Conservation (phyloP, 2,888 invertebrate genomes). For the Ischnura elegans region DNA sequence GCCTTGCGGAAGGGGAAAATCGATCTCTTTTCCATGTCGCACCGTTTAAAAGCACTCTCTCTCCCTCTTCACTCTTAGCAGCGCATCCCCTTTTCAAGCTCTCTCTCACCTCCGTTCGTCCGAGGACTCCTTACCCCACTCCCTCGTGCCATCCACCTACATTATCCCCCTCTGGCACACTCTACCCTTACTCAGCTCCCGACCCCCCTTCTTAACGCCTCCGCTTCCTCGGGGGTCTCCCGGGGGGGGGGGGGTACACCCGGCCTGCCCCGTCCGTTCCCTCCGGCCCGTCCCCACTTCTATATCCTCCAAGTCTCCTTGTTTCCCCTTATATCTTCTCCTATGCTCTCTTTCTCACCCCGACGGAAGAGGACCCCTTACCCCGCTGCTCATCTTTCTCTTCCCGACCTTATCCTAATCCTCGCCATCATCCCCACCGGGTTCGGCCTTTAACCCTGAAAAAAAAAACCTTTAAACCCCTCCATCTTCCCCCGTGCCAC, state of each 20-base stretch:
- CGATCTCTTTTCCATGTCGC: background rate
- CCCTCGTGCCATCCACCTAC: background rate
- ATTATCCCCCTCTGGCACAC: background rate
- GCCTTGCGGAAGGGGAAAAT: background rate
- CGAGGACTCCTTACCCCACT: background rate
- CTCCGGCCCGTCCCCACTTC: background rate
- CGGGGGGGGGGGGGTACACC: too few relatives aligned
- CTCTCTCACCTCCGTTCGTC: background rate
- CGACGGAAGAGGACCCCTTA: background rate
- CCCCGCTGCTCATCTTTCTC: background rate
- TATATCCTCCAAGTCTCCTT: constrained; percentile 45
- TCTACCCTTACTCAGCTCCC: background rate
- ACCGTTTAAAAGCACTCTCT: background rate
- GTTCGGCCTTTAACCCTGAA: background rate
- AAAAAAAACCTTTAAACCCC: too few relatives aligned
- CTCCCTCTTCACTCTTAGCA: background rate
- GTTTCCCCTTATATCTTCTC: constrained; percentile 32
- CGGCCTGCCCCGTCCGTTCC: background rate
- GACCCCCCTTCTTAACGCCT: background rate
- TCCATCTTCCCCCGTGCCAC: background rate
- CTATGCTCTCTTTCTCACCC: background rate
- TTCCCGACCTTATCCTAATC: background rate
- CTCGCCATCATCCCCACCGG: background rate
- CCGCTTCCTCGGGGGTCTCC: background rate
- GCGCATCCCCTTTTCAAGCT: background rate